Percentiles rank a stretch among this genome's conserved stretches.
Evolutionary conservation across 2,888 invertebrate species (phyloP).

Genomic region (Melitaea athalia): DNA sequence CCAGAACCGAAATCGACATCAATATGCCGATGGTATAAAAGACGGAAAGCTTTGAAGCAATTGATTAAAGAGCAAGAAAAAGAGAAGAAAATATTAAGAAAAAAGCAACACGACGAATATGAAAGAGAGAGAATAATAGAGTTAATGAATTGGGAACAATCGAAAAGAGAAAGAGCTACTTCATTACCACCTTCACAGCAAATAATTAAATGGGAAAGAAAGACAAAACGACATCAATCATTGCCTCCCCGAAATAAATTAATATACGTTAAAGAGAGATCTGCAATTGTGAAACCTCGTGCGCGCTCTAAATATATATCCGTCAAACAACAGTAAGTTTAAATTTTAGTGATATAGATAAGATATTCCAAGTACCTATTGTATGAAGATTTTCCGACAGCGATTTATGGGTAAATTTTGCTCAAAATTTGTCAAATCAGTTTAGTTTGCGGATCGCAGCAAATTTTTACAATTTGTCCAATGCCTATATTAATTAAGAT

Average conservation of each 20-base stretch:
- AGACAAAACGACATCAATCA: constrained; percentile 19
- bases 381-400: too few species aligned
- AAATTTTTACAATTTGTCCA: too few species aligned
- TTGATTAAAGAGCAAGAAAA: constrained; percentile 33
- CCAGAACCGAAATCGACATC: constrained; percentile 20
- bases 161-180: constrained; percentile 16
- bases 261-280: constrained; percentile 33
- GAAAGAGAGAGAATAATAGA: constrained; percentile 36
- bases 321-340: constrained; percentile 46
- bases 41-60: constrained; percentile 42
- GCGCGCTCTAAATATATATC: constrained; percentile 42
- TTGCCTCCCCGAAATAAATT: constrained; percentile 28
- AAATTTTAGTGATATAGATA: not conserved
- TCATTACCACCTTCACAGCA: constrained; percentile 24
- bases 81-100: constrained; percentile 34
- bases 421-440: too few species aligned
- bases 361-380: too few species aligned
- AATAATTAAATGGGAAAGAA: constrained; percentile 26
- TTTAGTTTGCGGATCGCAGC: too few species aligned
- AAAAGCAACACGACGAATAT: constrained; percentile 30
- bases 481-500: too few species aligned
- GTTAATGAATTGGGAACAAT: constrained; percentile 31
- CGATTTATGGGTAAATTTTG: too few species aligned
- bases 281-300: constrained; percentile 38
- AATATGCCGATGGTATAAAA: constrained; percentile 47